phyloP scores from a whole-genome alignment of 2,797 vertebrate genomes.

The Enoplosus armatus region DNA sequence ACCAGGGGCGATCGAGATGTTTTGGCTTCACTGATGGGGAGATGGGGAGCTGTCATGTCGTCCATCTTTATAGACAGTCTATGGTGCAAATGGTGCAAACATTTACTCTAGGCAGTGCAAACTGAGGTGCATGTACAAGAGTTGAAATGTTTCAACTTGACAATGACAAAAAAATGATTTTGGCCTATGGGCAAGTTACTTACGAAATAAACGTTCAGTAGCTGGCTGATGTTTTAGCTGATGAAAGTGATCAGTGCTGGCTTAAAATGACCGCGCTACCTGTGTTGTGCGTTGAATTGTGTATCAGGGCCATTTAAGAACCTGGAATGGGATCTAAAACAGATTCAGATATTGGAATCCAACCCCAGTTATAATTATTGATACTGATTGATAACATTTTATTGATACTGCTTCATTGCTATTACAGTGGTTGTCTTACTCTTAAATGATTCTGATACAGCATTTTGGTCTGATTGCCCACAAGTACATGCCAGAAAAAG shows the following conservation, averaged over 20 bases:
- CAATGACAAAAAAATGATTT: no score
- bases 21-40: no score
- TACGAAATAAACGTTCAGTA: background rate
- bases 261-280: background rate
- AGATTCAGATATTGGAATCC: background rate
- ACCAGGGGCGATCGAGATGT: no score
- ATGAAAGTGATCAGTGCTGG: background rate
- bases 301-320: background rate
- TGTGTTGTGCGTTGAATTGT: background rate
- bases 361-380: no score
- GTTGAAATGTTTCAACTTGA: no score
- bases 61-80: no score
- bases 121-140: background rate
- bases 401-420: slow-evolving; percentile 1
- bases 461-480: background rate
- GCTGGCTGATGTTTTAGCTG: background rate
- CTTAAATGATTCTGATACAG: background rate
- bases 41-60: no score
- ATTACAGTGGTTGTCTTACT: no score
- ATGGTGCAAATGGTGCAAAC: background rate
- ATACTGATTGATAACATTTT: background rate
- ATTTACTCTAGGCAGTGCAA: background rate
- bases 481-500: background rate
- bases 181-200: background rate
- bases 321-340: background rate